Percentiles rank a stretch among this genome's conserved stretches.
Evolutionary conservation across 2,888 invertebrate species (phyloP).

Genomic region (Hirtodrosophila confusa): DNA sequence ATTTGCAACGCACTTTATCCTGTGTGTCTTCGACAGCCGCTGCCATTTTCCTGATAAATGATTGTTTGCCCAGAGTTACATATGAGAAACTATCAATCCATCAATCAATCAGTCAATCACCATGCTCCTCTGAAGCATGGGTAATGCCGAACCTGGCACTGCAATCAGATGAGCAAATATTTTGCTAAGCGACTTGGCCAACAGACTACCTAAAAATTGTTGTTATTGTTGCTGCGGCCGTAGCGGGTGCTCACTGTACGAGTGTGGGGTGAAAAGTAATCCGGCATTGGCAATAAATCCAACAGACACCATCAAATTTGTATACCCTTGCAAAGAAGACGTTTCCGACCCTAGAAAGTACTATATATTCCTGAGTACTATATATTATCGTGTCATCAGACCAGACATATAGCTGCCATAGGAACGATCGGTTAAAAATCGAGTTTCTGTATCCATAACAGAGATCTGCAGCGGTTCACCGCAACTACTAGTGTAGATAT

Average conservation of each 20-base stretch:
- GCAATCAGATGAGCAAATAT: conserved; percentile 64
- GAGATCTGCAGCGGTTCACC: no score
- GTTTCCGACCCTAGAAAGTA: no score
- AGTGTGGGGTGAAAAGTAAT: no score
- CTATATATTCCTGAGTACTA: no score
- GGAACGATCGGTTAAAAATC: no score
- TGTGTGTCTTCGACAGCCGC: conserved; percentile 24
- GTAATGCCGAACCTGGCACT: conserved; percentile 36
- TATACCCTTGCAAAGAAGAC: no score
- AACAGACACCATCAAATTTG: no score
- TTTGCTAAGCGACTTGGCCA: conserved; percentile 30
- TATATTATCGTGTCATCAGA: no score
- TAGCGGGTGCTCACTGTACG: neutral
- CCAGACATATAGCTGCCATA: no score
- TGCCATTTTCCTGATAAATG: conserved; percentile 45
- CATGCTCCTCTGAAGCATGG: conserved; percentile 21
- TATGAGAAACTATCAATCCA: conserved; percentile 26
- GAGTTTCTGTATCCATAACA: no score
- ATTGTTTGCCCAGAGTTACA: conserved; percentile 41
- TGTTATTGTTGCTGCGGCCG: neutral
- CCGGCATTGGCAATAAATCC: no score
- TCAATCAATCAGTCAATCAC: conserved; percentile 55
- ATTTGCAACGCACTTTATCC: conserved; percentile 36
- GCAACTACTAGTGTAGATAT: no score
- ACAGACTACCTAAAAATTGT: neutral